These are phyloP conservation scores for Cheumatopsyche charites DNA, from an alignment of 1,140 invertebrate genomes.

Conservation along the genomic window DNA sequence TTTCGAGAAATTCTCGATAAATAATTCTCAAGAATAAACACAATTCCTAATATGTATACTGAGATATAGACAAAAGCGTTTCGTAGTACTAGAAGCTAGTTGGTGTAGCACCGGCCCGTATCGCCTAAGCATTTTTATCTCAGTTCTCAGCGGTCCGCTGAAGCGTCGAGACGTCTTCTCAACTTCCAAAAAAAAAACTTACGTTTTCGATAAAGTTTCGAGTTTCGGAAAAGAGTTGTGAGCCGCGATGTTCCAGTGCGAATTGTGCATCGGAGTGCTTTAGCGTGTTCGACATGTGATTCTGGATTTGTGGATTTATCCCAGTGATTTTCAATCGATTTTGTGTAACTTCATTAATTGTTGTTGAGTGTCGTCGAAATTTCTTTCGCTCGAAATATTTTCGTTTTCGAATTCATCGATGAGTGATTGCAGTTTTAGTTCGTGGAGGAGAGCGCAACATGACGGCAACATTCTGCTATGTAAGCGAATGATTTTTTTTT, in stretches of 20 bases:
- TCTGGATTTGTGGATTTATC: no score
- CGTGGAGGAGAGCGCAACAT: slow-evolving; percentile 63
- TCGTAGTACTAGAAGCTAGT: neutral
- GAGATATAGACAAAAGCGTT: neutral
- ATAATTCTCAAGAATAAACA: no score
- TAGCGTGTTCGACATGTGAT: neutral
- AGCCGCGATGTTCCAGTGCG: neutral
- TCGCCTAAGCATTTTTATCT: slow-evolving; percentile 20
- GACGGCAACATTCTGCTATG: slow-evolving; percentile 65
- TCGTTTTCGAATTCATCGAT: slow-evolving; percentile 32
- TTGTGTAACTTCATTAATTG: no score
- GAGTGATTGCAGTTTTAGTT: slow-evolving; percentile 49
- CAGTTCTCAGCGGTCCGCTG: slow-evolving; percentile 13
- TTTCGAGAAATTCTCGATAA: no score
- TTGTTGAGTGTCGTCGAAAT: no score
- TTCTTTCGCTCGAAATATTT: no score
- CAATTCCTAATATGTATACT: no score
- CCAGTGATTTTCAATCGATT: no score
- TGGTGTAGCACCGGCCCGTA: slow-evolving; percentile 3
- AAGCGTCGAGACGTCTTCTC: slow-evolving; percentile 18
- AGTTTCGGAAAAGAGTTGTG: neutral
- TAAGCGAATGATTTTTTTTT: slow-evolving; percentile 49
- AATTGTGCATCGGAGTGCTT: neutral
- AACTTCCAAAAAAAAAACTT: no score
- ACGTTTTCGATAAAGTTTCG: neutral